Evolutionary conservation across 23 tunicate genomes (phyloP).

Genomic region (Styela clava): DNA sequence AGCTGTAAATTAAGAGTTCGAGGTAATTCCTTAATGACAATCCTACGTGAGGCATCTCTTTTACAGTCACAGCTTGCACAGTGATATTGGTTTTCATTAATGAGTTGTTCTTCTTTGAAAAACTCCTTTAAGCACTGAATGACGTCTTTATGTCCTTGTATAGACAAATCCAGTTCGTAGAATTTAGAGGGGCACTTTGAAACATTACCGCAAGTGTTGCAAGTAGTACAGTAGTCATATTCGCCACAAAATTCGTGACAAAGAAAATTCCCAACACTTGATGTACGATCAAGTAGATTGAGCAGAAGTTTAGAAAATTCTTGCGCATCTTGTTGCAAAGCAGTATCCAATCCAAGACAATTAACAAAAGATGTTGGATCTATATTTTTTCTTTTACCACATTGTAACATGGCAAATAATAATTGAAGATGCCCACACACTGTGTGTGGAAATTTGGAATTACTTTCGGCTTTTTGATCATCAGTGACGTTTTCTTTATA

Average conservation of each 20-base stretch:
- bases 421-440: slow-evolving; percentile 74
- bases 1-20: slow-evolving; percentile 64
- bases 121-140: slow-evolving; percentile 55
- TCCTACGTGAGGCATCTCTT: slow-evolving; percentile 70
- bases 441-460: slow-evolving; percentile 46
- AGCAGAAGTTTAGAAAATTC: slow-evolving; percentile 79
- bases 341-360: slow-evolving; percentile 57
- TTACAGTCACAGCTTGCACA: slow-evolving; percentile 55
- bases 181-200: slow-evolving; percentile 53
- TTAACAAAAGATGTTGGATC: slow-evolving; percentile 70
- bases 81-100: slow-evolving; percentile 73
- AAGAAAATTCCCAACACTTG: slow-evolving; percentile 43
- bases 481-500: slow-evolving; percentile 25
- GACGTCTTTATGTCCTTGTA: slow-evolving; percentile 77
- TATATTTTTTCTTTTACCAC: slow-evolving; percentile 42
- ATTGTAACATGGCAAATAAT: slow-evolving; percentile 59
- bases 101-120: slow-evolving; percentile 61
- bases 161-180: slow-evolving; percentile 80
- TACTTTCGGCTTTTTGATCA: background rate
- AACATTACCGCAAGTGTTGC: slow-evolving; percentile 44
- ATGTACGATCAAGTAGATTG: slow-evolving; percentile 55
- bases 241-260: slow-evolving; percentile 74
- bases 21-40: slow-evolving; percentile 57
- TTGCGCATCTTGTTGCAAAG: slow-evolving; percentile 89
- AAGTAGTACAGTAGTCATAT: slow-evolving; percentile 58